Conservation (phyloP, 1,140 invertebrate species). For the Drosophila simulans region DNA sequence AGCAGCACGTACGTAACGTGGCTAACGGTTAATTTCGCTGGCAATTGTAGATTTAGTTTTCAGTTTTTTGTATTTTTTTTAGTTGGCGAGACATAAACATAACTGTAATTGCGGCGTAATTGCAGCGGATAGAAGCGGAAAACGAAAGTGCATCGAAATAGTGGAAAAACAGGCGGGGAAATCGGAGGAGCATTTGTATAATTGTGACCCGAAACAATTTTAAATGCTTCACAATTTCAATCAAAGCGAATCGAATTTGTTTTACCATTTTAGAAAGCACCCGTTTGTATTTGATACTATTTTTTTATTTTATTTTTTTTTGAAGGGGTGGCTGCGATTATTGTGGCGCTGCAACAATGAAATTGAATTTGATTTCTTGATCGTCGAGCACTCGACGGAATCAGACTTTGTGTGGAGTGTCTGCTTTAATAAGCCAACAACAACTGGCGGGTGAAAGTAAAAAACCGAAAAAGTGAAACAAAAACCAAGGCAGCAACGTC, state of each 20-base stretch:
- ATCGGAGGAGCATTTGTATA: constrained; percentile 18
- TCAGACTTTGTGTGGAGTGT: constrained; percentile 8
- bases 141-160: constrained; percentile 57
- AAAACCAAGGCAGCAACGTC: constrained; percentile 41
- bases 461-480: constrained; percentile 51
- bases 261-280: constrained; percentile 55
- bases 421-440: neutral
- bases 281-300: neutral
- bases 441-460: constrained; percentile 32
- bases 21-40: constrained; percentile 49
- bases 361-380: constrained; percentile 56
- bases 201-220: constrained; percentile 48
- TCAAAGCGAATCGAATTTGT: constrained; percentile 50
- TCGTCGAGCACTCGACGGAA: constrained; percentile 32
- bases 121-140: constrained; percentile 45
- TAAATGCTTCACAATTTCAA: constrained; percentile 58
- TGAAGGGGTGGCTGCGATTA: constrained; percentile 15
- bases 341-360: constrained; percentile 37
- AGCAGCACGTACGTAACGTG: constrained; percentile 58
- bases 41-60: constrained; percentile 28
- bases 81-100: constrained; percentile 47
- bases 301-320: neutral
- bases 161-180: constrained; percentile 1
- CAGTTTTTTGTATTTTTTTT: neutral
- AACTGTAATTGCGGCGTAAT: constrained; percentile 50